Conservation (phyloP, 2,888 invertebrate species). For the Saturnia japonica region DNA sequence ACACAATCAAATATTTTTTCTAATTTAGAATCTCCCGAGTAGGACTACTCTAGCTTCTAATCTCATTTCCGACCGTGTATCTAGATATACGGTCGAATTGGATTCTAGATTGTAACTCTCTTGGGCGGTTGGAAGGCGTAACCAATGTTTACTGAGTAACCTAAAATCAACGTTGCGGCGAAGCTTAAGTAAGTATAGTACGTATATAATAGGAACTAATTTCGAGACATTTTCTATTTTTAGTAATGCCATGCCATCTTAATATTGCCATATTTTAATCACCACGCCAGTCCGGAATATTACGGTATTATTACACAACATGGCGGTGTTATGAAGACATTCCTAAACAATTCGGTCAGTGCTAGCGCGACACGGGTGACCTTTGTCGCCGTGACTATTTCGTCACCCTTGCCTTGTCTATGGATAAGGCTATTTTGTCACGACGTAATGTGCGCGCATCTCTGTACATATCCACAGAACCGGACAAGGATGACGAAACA, state of each 20-base stretch:
- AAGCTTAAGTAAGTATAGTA: constrained; percentile 3
- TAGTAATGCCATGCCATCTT: background rate
- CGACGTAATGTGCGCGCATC: too few relatives aligned
- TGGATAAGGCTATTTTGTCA: too few relatives aligned
- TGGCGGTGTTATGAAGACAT: too few relatives aligned
- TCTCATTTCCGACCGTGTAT: constrained; percentile 12
- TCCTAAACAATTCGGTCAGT: too few relatives aligned
- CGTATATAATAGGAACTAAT: background rate
- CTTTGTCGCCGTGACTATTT: too few relatives aligned
- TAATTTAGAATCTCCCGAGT: constrained; percentile 5
- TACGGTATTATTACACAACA: too few relatives aligned
- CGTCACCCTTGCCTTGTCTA: too few relatives aligned
- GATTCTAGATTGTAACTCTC: background rate
- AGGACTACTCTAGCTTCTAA: constrained; percentile 14
- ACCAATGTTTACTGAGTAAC: constrained; percentile 20
- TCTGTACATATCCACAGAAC: too few relatives aligned
- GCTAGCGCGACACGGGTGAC: too few relatives aligned
- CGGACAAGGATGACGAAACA: too few relatives aligned
- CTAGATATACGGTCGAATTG: constrained; percentile 16
- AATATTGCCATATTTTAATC: too few relatives aligned
- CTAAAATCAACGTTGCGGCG: background rate
- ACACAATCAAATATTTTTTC: background rate
- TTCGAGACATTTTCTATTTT: background rate
- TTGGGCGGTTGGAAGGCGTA: background rate
- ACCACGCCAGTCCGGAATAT: too few relatives aligned